These are phyloP conservation scores for Chelmon rostratus DNA, from an alignment of 2,797 vertebrate genomes.

Conservation along the genomic window DNA sequence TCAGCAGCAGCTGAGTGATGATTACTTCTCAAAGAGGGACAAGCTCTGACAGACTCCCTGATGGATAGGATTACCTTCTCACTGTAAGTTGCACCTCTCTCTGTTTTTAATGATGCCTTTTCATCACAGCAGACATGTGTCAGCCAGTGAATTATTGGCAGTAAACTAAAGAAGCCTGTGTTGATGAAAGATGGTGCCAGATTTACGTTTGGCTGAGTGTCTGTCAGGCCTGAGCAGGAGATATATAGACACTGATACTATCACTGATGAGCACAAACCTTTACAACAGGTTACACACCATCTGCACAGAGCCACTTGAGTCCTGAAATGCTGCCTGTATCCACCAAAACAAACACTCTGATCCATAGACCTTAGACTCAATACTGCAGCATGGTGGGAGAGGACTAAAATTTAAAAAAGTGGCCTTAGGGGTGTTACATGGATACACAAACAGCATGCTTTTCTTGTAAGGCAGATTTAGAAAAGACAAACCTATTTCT, in stretches of 20 bases:
- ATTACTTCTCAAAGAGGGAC: slow-evolving; percentile 45
- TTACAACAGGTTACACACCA: slow-evolving; percentile 16
- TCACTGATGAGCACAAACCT: slow-evolving; percentile 34
- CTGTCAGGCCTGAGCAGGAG: slow-evolving; percentile 37
- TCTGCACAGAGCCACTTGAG: slow-evolving; percentile 1
- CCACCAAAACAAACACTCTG: slow-evolving; percentile 11
- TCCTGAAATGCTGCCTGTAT: neutral
- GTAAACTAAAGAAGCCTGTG: slow-evolving; percentile 43
- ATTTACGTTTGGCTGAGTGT: slow-evolving; percentile 42
- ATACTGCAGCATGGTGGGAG: neutral
- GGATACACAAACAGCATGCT: neutral
- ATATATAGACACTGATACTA: slow-evolving; percentile 38
- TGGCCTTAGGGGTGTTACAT: neutral
- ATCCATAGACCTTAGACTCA: neutral
- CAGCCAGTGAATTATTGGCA: slow-evolving; percentile 63
- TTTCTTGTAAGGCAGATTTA: neutral
- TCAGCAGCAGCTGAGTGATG: slow-evolving; percentile 56
- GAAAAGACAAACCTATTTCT: neutral
- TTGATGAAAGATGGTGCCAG: slow-evolving; percentile 48
- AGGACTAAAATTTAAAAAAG: too few species aligned
- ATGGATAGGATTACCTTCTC: slow-evolving; percentile 46
- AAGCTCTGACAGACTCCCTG: slow-evolving; percentile 51
- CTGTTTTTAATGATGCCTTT: slow-evolving; percentile 63
- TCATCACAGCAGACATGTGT: slow-evolving; percentile 69
- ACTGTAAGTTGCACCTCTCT: slow-evolving; percentile 50